phyloP scores from a whole-genome alignment of 2,797 vertebrate species.

The Rhinoraja longicauda region DNA sequence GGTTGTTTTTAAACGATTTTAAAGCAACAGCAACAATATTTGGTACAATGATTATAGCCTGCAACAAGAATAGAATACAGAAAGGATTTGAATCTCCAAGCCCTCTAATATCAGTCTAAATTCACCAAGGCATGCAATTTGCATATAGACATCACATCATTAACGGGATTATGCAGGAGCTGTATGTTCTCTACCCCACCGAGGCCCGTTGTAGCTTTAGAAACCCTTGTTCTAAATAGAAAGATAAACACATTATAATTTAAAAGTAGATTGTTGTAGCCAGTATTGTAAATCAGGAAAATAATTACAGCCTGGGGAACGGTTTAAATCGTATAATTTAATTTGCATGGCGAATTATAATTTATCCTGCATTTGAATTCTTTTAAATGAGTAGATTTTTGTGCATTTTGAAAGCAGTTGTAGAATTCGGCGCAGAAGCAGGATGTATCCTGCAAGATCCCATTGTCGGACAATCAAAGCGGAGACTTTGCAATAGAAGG shows the following conservation, averaged over 20 bases:
- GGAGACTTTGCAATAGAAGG: background rate
- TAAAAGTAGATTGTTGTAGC: conserved; percentile 33
- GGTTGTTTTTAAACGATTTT: background rate
- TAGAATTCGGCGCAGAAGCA: background rate
- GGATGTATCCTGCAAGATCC: background rate
- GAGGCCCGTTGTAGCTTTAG: background rate
- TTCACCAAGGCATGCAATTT: background rate
- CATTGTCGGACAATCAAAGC: background rate
- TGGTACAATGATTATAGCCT: background rate
- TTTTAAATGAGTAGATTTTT: background rate
- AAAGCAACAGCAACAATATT: background rate
- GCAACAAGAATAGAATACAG: background rate
- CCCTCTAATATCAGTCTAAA: background rate
- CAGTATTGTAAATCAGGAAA: background rate
- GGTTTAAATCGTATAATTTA: conserved; percentile 36
- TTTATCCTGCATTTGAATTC: conserved; percentile 6
- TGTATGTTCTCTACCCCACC: background rate
- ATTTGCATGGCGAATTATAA: conserved; percentile 29
- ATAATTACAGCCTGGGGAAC: conserved; percentile 36
- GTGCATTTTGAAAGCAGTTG: background rate
- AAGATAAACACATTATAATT: conserved; percentile 31
- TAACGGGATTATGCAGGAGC: background rate
- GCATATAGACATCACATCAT: conserved; percentile 20
- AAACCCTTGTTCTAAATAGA: background rate
- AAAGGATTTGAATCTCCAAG: background rate